phyloP scores from a whole-genome alignment of 2,888 invertebrate genomes.

The Gastracanthus pulcherrimus region DNA sequence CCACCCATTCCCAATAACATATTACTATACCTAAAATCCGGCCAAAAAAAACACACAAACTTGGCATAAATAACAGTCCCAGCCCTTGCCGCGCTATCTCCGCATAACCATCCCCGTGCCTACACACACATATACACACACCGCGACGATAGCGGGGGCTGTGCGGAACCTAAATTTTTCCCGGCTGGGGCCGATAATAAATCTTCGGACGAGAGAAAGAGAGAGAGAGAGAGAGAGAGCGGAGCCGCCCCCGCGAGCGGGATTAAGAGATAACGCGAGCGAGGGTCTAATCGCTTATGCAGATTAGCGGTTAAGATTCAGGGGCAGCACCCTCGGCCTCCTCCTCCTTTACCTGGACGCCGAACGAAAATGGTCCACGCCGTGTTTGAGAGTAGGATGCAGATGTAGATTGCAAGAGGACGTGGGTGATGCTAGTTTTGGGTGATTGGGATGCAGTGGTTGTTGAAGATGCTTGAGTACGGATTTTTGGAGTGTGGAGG shows the following conservation, averaged over 20 bases:
- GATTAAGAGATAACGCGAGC: constrained; percentile 63
- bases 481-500: no score
- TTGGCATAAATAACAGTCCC: neutral
- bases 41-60: neutral
- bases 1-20: no score
- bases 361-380: no score
- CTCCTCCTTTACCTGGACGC: neutral
- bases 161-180: constrained; percentile 43
- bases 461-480: no score
- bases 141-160: neutral
- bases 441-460: no score
- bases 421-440: no score
- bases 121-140: neutral
- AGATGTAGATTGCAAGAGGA: no score
- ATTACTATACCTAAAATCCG: no score
- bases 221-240: no score
- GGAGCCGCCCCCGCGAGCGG: constrained; percentile 33
- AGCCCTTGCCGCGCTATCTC: constrained; percentile 10
- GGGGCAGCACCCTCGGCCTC: constrained; percentile 6
- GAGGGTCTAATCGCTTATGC: constrained; percentile 65
- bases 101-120: neutral
- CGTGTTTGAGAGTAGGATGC: no score
- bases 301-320: constrained; percentile 66
- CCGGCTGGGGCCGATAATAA: constrained; percentile 19
- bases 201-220: no score